Percentiles rank a stretch among this genome's conserved stretches.
phyloP scores from a whole-genome alignment of 2,113 vertebrate genomes.

The Mormyrus iriodes region DNA sequence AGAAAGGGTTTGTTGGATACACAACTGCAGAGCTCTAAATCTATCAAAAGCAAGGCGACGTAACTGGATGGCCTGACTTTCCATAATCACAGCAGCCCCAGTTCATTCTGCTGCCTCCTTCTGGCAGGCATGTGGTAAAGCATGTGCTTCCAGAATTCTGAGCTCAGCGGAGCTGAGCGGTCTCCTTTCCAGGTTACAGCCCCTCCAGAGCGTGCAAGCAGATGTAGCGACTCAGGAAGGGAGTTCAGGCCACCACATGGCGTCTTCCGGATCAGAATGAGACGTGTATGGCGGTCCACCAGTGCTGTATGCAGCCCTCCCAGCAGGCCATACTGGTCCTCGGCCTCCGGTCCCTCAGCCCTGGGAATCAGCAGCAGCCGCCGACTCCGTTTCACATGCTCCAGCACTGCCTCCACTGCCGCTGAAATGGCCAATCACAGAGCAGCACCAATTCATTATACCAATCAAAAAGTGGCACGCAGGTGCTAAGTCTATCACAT shows the following conservation, averaged over 20 bases:
- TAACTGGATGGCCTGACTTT: no score
- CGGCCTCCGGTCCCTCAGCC: constrained; percentile 50
- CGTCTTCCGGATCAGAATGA: constrained; percentile 73
- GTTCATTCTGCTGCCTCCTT: neutral
- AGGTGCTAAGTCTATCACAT: neutral
- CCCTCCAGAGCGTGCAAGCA: constrained; percentile 61
- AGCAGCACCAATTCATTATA: neutral
- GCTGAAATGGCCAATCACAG: constrained; percentile 52
- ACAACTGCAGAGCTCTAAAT: neutral
- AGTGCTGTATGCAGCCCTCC: constrained; percentile 75
- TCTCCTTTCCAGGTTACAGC: constrained; percentile 69
- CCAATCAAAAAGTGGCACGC: neutral
- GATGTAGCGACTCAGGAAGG: constrained; percentile 64
- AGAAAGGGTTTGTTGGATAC: neutral
- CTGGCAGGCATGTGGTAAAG: constrained; percentile 74
- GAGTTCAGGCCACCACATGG: constrained; percentile 35
- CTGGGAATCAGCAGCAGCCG: constrained; percentile 73
- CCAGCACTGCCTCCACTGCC: constrained; percentile 66
- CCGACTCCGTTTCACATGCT: constrained; percentile 70
- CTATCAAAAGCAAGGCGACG: no score
- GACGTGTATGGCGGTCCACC: constrained; percentile 74
- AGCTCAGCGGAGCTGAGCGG: constrained; percentile 54
- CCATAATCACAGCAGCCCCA: neutral
- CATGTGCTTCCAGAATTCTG: constrained; percentile 81
- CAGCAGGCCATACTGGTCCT: constrained; percentile 63